Base-by-base conservation (phyloP, 2,113 vertebrate genomes). In the Paedocypris sp. region DNA sequence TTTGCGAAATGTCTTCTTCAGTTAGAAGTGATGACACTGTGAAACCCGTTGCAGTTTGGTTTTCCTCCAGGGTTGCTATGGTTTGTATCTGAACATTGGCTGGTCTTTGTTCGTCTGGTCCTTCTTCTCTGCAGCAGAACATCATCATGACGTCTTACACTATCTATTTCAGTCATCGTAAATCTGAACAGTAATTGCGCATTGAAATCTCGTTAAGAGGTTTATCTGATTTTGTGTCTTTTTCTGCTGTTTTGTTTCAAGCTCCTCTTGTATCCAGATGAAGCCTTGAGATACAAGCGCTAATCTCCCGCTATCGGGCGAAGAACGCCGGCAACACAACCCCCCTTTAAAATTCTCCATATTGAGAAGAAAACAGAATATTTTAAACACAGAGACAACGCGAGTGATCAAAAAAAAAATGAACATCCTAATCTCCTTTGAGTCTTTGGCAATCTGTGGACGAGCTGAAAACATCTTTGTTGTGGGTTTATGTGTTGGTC, bases 201-300 rank as follows among this genome's bases (percentile, higher is more conserved):
- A 61, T 77, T 76, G 53, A 69, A 73, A 79, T 81, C 73, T 71
- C 70, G 65, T 80, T 79, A 76, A 71, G 62, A 69, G 69, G 70
- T 78, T 78, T 73, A 69, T 81, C 77, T 73, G 67, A 78, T 77
- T 75, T 63, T 47, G 66, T 22, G 63, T 58, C 66, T 75, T 60
- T 61, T 66, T 57, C 62, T 47, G 31, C 68, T 61, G 61, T 66
- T 57, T 63, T 63, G 48, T 57, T 69, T 57, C 31, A 46, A 61
- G 39, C 23, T 36, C 69, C 64, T 53, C 72, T 77, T 59, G 23
- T 69, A 61, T 73, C 52, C 54, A 8, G 65, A 72, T 80, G 79
- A 82, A 74, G 61, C 60, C 61, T 62, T 73, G 50, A 75, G 68
- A 77, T 72, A 72, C 66, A 66, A 58, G 47, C 65, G 73, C 75